A percentile compares a stretch with the other conserved stretches of the same genome.
phyloP scores from a whole-genome alignment of 2,113 vertebrate species.

The Mus spicilegus region DNA sequence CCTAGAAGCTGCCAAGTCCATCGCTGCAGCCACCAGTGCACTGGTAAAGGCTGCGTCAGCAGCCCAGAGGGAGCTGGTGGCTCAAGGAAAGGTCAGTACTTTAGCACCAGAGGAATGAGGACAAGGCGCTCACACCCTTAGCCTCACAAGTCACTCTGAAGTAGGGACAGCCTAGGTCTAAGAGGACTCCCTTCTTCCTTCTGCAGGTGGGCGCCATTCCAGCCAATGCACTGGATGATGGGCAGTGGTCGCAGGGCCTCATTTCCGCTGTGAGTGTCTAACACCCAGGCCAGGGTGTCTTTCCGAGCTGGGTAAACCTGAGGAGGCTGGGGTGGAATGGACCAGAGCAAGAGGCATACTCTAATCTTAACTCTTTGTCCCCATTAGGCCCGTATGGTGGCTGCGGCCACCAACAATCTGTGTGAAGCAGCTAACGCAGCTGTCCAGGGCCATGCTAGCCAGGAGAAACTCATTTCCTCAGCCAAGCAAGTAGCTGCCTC shows the following conservation, averaged over 20 bases:
- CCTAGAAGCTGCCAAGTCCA: slow-evolving; percentile 98
- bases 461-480: slow-evolving; percentile 97
- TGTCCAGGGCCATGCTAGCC: slow-evolving; percentile 96
- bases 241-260: slow-evolving; percentile 99
- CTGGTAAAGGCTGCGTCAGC: slow-evolving; percentile 98
- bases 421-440: slow-evolving; percentile 97
- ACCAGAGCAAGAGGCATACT: not conserved
- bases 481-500: slow-evolving; percentile 98
- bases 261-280: slow-evolving; percentile 96
- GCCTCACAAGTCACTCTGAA: not conserved
- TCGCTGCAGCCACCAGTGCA: slow-evolving; percentile 97
- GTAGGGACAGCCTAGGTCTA: not conserved
- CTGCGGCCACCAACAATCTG: slow-evolving; percentile 96
- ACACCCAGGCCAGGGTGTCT: not conserved
- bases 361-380: not conserved
- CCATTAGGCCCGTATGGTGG: slow-evolving; percentile 96
- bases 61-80: slow-evolving; percentile 96
- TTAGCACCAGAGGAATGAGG: no score
- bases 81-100: slow-evolving; percentile 95
- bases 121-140: no score
- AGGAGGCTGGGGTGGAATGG: not conserved
- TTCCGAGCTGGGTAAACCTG: not conserved
- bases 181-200: not conserved
- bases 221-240: slow-evolving; percentile 96
- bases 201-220: slow-evolving; percentile 95